Base-by-base conservation (phyloP, 2,113 vertebrate species). In the Syngnathoides biaculeatus region DNA sequence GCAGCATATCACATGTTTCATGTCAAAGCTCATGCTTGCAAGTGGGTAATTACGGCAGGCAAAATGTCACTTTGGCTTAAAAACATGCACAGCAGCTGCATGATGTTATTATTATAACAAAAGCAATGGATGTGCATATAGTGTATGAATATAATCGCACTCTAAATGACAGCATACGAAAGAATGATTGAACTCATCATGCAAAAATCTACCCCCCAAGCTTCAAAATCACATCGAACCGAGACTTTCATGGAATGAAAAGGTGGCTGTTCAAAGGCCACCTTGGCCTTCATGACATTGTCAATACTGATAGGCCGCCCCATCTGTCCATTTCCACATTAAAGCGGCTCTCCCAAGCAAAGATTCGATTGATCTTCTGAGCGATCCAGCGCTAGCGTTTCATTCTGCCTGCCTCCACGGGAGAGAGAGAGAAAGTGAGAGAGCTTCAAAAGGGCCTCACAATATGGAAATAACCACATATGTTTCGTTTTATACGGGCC, bases 271-370 rank as follows among this genome's bases (percentile, higher is more conserved):
- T 78, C 79, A 73, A 81, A 80, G 74, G 24, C 64, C 15, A 45
- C 53, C 35, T 35, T 47, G 73, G 73, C 47, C 60, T 52, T 52
- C 38, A 39, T 65, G 68, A 77, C 38, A 35, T 55, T 42, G 67
- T 82, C 74, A 69, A 50, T 53, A 63, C 68, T 57, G 70, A 74
- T 66, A 63, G 65, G 38, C 22, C 59, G 27, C 38, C 64, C 71
- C 79, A 79, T 85, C 81, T 83, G 81, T 81, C 79, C 73, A 88
- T 89, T 89, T 89, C 79, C 85, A 88, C 82, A 79, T 86, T 77
- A 86, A 87, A 88, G 85, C 58, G 66, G 24, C 68, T 73, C 38
- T 43, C 73, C 83, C 86, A 71, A 26, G 72, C 65, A 58, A 22
- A 65, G 77, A 87, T 88, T 85, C 88, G 87, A 86, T 68, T 64